These are phyloP conservation scores for Scotopteryx bipunctaria DNA, from an alignment of 2,888 invertebrate species.

Conservation along the genomic window DNA sequence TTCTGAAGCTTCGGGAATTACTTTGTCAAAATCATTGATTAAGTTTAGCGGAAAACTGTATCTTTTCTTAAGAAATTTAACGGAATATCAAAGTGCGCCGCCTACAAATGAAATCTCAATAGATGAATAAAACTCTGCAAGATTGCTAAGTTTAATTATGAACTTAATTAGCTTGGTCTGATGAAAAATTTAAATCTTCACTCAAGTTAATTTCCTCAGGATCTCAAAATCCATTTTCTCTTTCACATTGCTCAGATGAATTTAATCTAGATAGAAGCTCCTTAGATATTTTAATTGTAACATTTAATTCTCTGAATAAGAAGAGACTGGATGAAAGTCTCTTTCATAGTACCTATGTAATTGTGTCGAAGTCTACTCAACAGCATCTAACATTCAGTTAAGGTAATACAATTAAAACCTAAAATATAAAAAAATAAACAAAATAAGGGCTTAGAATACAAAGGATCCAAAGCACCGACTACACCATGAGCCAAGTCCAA, in stretches of 20 bases:
- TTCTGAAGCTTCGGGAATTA: slow-evolving; percentile 46
- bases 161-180: slow-evolving; percentile 78
- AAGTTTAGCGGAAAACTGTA: slow-evolving; percentile 29
- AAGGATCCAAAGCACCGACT: too few species aligned
- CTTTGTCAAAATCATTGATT: slow-evolving; percentile 42
- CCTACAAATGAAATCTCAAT: slow-evolving; percentile 54
- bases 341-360: background rate
- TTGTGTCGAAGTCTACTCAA: background rate
- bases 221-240: slow-evolving; percentile 66
- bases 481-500: background rate
- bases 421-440: too few species aligned
- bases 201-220: slow-evolving; percentile 74
- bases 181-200: slow-evolving; percentile 78
- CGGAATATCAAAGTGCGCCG: slow-evolving; percentile 39
- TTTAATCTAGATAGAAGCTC: slow-evolving; percentile 56
- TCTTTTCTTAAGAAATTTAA: slow-evolving; percentile 20
- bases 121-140: slow-evolving; percentile 62
- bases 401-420: too few species aligned
- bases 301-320: slow-evolving; percentile 13
- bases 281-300: slow-evolving; percentile 41
- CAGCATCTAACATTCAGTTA: background rate
- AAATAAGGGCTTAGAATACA: too few species aligned
- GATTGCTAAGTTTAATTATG: slow-evolving; percentile 75
- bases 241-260: slow-evolving; percentile 62
- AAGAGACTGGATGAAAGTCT: background rate